Percentiles rank a stretch among this genome's conserved stretches.
These are phyloP conservation scores for Pharmacophagus antenor DNA, from an alignment of 2,888 invertebrate species.

Conservation along the genomic window DNA sequence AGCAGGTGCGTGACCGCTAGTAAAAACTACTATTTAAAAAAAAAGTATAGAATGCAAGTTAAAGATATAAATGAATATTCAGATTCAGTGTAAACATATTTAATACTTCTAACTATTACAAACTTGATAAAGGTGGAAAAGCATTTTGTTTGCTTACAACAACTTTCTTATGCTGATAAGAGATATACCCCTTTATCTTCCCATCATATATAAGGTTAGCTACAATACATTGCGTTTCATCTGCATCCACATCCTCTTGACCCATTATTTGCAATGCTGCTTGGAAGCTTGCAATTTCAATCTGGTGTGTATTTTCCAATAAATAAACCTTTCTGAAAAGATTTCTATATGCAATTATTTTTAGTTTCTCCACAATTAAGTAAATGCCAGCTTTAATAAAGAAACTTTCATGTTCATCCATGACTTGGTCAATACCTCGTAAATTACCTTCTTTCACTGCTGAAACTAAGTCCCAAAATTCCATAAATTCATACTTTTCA, in stretches of 20 bases:
- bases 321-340: constrained; percentile 95
- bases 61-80: not conserved
- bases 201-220: constrained; percentile 98
- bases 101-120: constrained; percentile 53
- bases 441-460: constrained; percentile 96
- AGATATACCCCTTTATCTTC: constrained; percentile 99
- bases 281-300: constrained; percentile 92
- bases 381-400: constrained; percentile 99
- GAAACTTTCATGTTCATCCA: constrained; percentile 93
- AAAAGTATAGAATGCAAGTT: too few relatives aligned
- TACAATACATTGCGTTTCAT: constrained; percentile 97
- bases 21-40: too few relatives aligned
- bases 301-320: constrained; percentile 89
- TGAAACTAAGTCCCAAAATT: constrained; percentile 93
- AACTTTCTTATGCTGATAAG: constrained; percentile 97
- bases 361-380: constrained; percentile 96
- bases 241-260: constrained; percentile 92
- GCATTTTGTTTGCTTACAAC: constrained; percentile 98
- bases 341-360: constrained; percentile 96
- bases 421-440: constrained; percentile 88
- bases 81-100: not conserved
- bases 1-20: too few relatives aligned
- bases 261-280: constrained; percentile 90
- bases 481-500: constrained; percentile 92
- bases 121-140: constrained; percentile 89